A percentile compares a stretch with the other conserved stretches of the same genome.
Evolutionary conservation across 1,140 invertebrate species (phyloP).

Genomic region (Metaphire vulgaris): DNA sequence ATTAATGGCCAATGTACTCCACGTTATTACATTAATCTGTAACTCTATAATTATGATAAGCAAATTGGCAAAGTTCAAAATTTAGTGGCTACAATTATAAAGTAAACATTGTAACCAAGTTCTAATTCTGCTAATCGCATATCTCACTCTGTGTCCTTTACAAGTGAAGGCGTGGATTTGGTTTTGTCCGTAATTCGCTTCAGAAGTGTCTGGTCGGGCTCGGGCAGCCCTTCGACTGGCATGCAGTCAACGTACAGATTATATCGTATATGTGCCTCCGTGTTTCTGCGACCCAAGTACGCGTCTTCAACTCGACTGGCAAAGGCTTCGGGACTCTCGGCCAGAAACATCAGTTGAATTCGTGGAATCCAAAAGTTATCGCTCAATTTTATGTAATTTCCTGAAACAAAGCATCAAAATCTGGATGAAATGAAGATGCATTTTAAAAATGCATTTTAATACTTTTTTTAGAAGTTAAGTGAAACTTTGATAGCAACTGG

Average conservation of each 20-base stretch:
- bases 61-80: too few species aligned
- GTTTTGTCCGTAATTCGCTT: slow-evolving; percentile 52
- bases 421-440: too few species aligned
- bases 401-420: background rate
- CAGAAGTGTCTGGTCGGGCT: slow-evolving; percentile 54
- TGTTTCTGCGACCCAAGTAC: slow-evolving; percentile 54
- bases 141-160: slow-evolving; percentile 44
- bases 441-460: too few species aligned
- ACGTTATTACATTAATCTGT: too few species aligned
- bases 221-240: slow-evolving; percentile 58
- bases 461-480: too few species aligned
- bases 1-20: too few species aligned
- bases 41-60: too few species aligned
- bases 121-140: too few species aligned
- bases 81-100: too few species aligned
- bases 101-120: too few species aligned
- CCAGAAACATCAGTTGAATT: slow-evolving; percentile 63
- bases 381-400: background rate
- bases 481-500: too few species aligned
- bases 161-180: slow-evolving; percentile 42
- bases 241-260: slow-evolving; percentile 66
- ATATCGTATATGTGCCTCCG: slow-evolving; percentile 60
- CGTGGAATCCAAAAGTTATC: slow-evolving; percentile 57
- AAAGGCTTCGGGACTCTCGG: slow-evolving; percentile 64
- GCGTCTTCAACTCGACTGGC: slow-evolving; percentile 60